Evolutionary conservation across 1,140 invertebrate genomes (phyloP).

Genomic region (Linepithema humile): DNA sequence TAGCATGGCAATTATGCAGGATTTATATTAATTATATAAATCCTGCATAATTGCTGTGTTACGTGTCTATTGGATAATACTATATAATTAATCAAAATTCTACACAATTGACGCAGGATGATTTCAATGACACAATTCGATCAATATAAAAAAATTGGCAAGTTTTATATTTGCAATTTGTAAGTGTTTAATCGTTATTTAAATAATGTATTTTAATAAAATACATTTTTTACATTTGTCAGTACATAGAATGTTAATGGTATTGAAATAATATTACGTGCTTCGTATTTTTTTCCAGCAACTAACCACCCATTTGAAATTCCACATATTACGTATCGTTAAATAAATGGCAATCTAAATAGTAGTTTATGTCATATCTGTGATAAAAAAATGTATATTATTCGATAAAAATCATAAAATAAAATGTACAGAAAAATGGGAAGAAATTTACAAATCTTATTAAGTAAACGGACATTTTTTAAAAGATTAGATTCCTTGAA

Average conservation of each 20-base stretch:
- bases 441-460: background rate
- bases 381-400: background rate
- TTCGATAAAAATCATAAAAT: background rate
- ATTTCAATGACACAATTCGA: background rate
- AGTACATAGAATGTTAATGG: background rate
- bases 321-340: background rate
- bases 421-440: background rate
- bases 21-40: constrained; percentile 27
- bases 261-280: background rate
- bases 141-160: background rate
- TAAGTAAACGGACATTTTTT: too few relatives aligned
- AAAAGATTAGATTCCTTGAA: too few relatives aligned
- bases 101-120: background rate
- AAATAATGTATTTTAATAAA: background rate
- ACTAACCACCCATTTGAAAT: background rate
- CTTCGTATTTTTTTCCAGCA: background rate
- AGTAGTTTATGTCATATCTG: background rate
- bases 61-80: background rate
- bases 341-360: background rate
- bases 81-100: constrained; percentile 1
- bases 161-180: background rate
- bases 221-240: background rate
- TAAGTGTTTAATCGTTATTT: background rate
- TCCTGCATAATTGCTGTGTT: constrained; percentile 1
- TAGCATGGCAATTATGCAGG: background rate